Conservation (phyloP, 2,113 vertebrate genomes). For the Anarrhichthys ocellatus region DNA sequence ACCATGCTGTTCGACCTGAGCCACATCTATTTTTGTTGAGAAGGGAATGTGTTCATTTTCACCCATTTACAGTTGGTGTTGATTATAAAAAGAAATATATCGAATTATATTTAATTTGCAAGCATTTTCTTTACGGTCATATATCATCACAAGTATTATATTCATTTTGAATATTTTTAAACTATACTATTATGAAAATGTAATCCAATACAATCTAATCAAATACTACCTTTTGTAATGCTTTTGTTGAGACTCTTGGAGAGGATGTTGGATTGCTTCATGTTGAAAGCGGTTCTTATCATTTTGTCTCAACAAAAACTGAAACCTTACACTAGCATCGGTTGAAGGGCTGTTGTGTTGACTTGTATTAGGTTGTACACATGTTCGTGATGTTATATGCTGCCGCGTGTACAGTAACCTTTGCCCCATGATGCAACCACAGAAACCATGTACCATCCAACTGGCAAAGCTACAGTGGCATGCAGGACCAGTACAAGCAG, state of each 20-base stretch:
- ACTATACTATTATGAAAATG: neutral
- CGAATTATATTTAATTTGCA: constrained; percentile 22
- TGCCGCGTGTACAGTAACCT: constrained; percentile 7
- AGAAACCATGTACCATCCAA: constrained; percentile 80
- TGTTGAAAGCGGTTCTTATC: neutral
- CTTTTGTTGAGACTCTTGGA: neutral
- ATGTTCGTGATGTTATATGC: neutral
- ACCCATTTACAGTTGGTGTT: constrained; percentile 17
- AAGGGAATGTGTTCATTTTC: constrained; percentile 32
- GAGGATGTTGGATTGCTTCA: neutral
- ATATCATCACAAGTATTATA: neutral
- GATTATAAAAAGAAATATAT: constrained; percentile 1
- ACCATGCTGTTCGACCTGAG: constrained; percentile 59
- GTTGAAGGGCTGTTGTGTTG: neutral
- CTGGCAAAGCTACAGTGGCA: constrained; percentile 91
- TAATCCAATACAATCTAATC: neutral
- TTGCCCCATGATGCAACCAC: constrained; percentile 16
- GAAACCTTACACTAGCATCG: neutral
- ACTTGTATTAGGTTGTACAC: neutral
- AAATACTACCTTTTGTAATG: neutral
- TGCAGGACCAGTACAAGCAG: constrained; percentile 85
- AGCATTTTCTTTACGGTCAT: constrained; percentile 4
- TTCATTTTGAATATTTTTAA: neutral
- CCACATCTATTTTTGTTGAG: constrained; percentile 13
- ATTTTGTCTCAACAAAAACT: neutral